phyloP scores from a whole-genome alignment of 2,888 invertebrate genomes.

The Hyppa rectilinea region DNA sequence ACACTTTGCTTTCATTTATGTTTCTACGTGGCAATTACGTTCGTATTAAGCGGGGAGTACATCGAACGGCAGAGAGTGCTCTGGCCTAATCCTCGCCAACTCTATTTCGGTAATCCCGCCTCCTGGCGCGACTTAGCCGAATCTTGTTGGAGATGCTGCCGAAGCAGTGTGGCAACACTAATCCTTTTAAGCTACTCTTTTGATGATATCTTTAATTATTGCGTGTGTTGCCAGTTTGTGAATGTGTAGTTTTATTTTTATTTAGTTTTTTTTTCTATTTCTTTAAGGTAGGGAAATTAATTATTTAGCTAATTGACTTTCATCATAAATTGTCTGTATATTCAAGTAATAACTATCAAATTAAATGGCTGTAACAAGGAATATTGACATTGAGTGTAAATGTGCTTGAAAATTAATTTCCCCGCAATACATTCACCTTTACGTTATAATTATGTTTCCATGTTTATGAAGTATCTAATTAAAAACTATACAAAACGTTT shows the following conservation, averaged over 20 bases:
- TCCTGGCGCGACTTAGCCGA: slow-evolving; percentile 75
- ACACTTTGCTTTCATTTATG: slow-evolving; percentile 16
- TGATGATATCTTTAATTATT: slow-evolving; percentile 77
- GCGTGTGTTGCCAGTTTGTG: slow-evolving; percentile 56
- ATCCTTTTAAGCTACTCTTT: slow-evolving; percentile 80
- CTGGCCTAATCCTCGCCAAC: slow-evolving; percentile 77
- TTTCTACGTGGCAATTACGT: slow-evolving; percentile 37
- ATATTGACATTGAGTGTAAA: background rate
- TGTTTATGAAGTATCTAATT: background rate
- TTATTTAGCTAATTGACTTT: background rate
- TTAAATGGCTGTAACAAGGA: background rate
- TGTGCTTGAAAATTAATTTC: background rate
- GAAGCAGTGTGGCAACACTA: slow-evolving; percentile 68
- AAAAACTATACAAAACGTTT: slow-evolving; percentile 1
- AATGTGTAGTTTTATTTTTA: slow-evolving; percentile 45
- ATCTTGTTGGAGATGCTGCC: slow-evolving; percentile 78
- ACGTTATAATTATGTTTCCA: background rate
- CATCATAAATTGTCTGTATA: background rate
- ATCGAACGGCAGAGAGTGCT: slow-evolving; percentile 61
- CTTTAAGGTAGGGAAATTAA: too few relatives aligned
- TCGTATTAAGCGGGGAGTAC: slow-evolving; percentile 47
- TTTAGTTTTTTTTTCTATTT: too few relatives aligned
- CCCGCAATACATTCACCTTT: background rate
- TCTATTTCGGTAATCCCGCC: slow-evolving; percentile 80
- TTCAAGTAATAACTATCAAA: background rate